Base-by-base conservation (phyloP, 2,797 vertebrate species). In the Ibycter americanus region DNA sequence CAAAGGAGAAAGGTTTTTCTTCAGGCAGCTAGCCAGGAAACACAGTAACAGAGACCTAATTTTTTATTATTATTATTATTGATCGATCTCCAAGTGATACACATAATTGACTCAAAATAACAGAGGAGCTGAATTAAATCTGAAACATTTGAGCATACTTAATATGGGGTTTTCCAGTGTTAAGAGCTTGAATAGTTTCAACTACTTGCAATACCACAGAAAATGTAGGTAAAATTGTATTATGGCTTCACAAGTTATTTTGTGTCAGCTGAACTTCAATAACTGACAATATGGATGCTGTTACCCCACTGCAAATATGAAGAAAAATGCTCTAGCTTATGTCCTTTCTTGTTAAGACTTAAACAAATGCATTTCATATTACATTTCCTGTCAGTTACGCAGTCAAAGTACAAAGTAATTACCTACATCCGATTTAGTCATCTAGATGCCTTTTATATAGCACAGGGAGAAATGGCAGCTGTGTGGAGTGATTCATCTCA, bases 101-200 rank as follows among this genome's bases (percentile, higher is more conserved):
- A 94, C 40, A 91, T 87, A 96, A 96, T 73, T 94, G 90, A 96
- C 58, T 97, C 82, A 94, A 92, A 98, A 96, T 89, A 96, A 92
- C 88, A 95, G 54, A 72, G 47, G 15, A 68, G 10, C 54, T 94
- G 71, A 95, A 97, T 89, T 90, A 93, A 55, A 63, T 92, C 59
- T 87, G 84, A 97, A 94, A 72, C 25, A 84, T 92, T 25, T 70
- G 18, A 92, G 17, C 29, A 29, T 87, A 49, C 47, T 93, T 91
- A 85, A 66, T 76, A 44, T 15, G 22, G 25, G 18, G 7, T 36
- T 92, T 96, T 80, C 38, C 23, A 84, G 26, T 3, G 4, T 29
- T 91, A 83, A 88, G 77, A 66, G 34, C 78, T 29, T 80, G 47
- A 56, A 85, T n/a, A 71, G 9, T 78, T 87, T 93, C 67, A 74